A percentile compares a stretch with the other conserved stretches of the same genome.
phyloP scores from a whole-genome alignment of 2,888 invertebrate genomes.

The Subacronicta megacephala region DNA sequence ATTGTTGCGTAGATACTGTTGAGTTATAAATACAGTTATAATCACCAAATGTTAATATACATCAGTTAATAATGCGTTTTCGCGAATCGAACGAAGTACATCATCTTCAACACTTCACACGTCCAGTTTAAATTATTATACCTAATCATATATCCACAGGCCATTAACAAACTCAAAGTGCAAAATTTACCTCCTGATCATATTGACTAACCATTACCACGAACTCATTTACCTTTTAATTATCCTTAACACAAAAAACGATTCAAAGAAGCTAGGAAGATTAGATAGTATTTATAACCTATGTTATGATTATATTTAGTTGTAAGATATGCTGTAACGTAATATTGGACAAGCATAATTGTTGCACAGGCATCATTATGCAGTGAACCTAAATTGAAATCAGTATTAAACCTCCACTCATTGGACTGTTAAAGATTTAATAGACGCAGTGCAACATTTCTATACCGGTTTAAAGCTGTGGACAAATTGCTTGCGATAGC shows the following conservation, averaged over 20 bases:
- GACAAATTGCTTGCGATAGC: conserved; percentile 22
- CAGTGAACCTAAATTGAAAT: conserved; percentile 62
- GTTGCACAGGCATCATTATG: conserved; percentile 16
- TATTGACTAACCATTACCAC: not conserved
- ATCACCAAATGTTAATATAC: too few species aligned
- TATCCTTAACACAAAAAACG: not conserved
- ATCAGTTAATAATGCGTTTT: conserved; percentile 4
- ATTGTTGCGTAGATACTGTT: too few species aligned
- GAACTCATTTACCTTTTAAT: not conserved
- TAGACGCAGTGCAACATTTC: conserved; percentile 50
- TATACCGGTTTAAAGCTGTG: conserved; percentile 40
- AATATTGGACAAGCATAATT: not conserved
- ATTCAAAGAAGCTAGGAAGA: not conserved
- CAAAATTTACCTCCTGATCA: not conserved
- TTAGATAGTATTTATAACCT: too few species aligned
- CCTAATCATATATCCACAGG: too few species aligned
- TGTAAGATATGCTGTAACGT: too few species aligned
- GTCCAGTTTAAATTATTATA: conserved; percentile 14
- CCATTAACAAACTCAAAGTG: too few species aligned
- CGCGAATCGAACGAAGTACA: conserved; percentile 11
- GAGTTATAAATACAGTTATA: too few species aligned
- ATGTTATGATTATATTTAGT: too few species aligned
- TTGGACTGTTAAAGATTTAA: conserved; percentile 69
- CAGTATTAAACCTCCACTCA: conserved; percentile 66
- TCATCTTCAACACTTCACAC: conserved; percentile 14